Evolutionary conservation across 1,140 invertebrate species (phyloP).

Genomic region (Calliphora vicina): DNA sequence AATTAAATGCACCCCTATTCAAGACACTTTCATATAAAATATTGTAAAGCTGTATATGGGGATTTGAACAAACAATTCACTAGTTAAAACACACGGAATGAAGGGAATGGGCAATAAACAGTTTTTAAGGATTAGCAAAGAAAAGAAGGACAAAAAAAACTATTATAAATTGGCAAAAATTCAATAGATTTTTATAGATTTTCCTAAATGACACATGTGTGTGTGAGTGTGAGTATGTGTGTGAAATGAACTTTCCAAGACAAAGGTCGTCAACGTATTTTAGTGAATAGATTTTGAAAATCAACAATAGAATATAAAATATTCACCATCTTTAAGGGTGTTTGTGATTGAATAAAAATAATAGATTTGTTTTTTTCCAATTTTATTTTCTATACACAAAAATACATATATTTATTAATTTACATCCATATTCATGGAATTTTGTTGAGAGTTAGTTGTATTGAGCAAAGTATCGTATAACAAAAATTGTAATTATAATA

Average conservation of each 20-base stretch:
- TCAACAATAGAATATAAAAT: background rate
- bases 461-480: slow-evolving; percentile 15
- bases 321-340: slow-evolving; percentile 18
- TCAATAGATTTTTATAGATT: background rate
- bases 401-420: background rate
- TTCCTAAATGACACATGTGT: background rate
- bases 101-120: background rate
- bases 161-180: slow-evolving; percentile 28
- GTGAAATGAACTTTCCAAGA: slow-evolving; percentile 8
- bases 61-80: background rate
- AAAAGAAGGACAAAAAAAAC: background rate
- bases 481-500: slow-evolving; percentile 24
- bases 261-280: slow-evolving; percentile 32
- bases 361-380: background rate
- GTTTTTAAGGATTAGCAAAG: background rate
- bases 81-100: background rate
- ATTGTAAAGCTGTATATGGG: too few relatives aligned
- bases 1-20: slow-evolving; percentile 9
- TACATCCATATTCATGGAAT: background rate
- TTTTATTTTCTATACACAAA: background rate
- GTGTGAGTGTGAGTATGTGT: background rate
- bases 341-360: background rate
- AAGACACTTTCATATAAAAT: background rate
- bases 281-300: slow-evolving; percentile 13
- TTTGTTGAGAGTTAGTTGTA: background rate